Evolutionary conservation across 2,113 vertebrate species (phyloP), one percentile per base, ranked within the genome.

Genomic region (Larimichthys polyactis): DNA sequence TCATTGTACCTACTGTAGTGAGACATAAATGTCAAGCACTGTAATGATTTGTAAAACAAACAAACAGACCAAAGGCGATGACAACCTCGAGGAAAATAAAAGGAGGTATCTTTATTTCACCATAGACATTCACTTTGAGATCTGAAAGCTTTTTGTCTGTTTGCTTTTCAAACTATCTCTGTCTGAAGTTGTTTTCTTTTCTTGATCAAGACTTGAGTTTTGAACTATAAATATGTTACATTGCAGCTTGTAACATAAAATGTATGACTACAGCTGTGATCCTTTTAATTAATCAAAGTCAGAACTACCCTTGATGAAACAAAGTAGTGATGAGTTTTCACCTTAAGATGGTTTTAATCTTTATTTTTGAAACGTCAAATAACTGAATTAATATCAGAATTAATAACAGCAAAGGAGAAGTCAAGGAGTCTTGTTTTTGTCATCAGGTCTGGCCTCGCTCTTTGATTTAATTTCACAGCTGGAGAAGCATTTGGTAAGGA

Each of bases 391-490:
- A 79, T 19, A 14, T 55, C 16, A 1, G 12, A 55, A 63, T 64
- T 59, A 71, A 71, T 36, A 57, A 71, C 1, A 66, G 77, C 17
- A 51, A 74, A 55, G 52, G 48, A 36, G 75, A 76, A 62, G 70
- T 74, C 66, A 36, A 29, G 20, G 64, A 73, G 68, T 84, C 90
- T 85, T 83, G 80, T 81, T 84, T 81, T 73, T 85, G 82, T 85
- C 78, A 87, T 81, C 85, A 68, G 85, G 69, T 68, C 79, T 51
- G 6, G 63, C 49, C 75, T 65, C 24, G 77, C 69, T 66, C 48
- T 67, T 55, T 85, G 78, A 90, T 89, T 83, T 43, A 77, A 90
- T 88, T 90, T 88, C 85, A 77, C 84, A 88, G 87, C 83, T 80
- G 83, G 72, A 72, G 70, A 73, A 89, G 69, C 88, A 71, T 88